A percentile compares a stretch with the other conserved stretches of the same genome.
Conservation (phyloP, 1,140 invertebrate genomes). For the Mactra quadrangularis region DNA sequence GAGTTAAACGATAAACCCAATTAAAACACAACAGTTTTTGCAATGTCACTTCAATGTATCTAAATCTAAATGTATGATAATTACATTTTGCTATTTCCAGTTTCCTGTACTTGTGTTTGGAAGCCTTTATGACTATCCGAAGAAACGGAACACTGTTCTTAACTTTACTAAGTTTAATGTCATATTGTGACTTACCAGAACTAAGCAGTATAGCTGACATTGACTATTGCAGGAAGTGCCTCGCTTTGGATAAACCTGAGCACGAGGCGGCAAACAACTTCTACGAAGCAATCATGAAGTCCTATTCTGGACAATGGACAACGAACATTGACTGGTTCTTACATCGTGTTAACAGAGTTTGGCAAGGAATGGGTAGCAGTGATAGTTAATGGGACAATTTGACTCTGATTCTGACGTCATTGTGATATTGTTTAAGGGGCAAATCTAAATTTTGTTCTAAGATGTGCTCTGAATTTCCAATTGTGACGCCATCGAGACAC, state of each 20-base stretch:
- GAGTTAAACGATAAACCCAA: no score
- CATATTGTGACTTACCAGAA: slow-evolving; percentile 53
- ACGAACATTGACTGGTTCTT: slow-evolving; percentile 51
- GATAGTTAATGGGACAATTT: no score
- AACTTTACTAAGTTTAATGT: slow-evolving; percentile 50
- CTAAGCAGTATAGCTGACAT: slow-evolving; percentile 25
- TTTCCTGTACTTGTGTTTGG: slow-evolving; percentile 40
- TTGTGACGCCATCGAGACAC: no score
- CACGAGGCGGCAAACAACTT: slow-evolving; percentile 46
- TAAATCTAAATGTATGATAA: no score
- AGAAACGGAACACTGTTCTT: slow-evolving; percentile 40
- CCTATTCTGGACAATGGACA: slow-evolving; percentile 34
- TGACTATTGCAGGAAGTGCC: slow-evolving; percentile 35
- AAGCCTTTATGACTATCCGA: slow-evolving; percentile 46
- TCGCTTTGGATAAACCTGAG: slow-evolving; percentile 50
- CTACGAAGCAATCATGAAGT: slow-evolving; percentile 13
- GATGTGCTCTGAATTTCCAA: no score
- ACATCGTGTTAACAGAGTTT: slow-evolving; percentile 41
- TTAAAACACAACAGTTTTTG: no score
- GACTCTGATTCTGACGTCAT: no score
- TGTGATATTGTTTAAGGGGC: no score
- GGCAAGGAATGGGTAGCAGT: background rate
- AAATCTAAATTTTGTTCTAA: no score
- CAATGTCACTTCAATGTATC: no score
- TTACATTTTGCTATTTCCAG: no score